phyloP scores from a whole-genome alignment of 2,888 invertebrate species.

The Rhopalosiphum nymphaeae region DNA sequence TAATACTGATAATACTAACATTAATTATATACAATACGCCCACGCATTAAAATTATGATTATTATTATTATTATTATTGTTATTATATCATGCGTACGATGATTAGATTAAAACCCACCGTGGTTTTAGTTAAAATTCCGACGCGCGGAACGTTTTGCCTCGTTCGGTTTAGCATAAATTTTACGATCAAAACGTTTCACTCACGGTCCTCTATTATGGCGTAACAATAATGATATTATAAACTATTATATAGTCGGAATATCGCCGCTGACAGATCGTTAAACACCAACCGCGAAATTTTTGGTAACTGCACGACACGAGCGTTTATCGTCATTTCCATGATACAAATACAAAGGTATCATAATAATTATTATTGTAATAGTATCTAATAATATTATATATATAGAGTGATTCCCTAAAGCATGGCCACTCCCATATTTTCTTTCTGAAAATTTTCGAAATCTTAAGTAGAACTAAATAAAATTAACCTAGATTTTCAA shows the following conservation, averaged over 20 bases:
- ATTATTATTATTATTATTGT: neutral
- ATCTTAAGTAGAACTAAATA: too few relatives aligned
- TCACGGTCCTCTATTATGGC: neutral
- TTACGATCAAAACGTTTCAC: neutral
- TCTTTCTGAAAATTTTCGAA: too few relatives aligned
- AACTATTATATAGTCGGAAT: neutral
- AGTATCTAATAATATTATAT: too few relatives aligned
- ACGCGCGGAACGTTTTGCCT: neutral
- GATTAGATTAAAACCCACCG: neutral
- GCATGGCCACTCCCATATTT: too few relatives aligned
- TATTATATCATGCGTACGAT: neutral
- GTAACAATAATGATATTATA: neutral
- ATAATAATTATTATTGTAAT: too few relatives aligned
- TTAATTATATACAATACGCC: neutral
- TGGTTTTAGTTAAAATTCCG: neutral
- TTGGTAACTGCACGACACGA: neutral
- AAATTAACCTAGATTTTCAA: too few relatives aligned
- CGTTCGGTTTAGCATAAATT: slow-evolving; percentile 5
- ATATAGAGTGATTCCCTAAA: too few relatives aligned
- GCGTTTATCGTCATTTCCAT: neutral
- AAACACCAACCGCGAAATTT: neutral
- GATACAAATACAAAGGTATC: neutral
- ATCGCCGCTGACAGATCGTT: neutral
- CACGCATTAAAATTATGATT: neutral
- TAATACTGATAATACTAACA: neutral